phyloP scores from a whole-genome alignment of 2,888 invertebrate genomes.

The Hyposoter didymator region DNA sequence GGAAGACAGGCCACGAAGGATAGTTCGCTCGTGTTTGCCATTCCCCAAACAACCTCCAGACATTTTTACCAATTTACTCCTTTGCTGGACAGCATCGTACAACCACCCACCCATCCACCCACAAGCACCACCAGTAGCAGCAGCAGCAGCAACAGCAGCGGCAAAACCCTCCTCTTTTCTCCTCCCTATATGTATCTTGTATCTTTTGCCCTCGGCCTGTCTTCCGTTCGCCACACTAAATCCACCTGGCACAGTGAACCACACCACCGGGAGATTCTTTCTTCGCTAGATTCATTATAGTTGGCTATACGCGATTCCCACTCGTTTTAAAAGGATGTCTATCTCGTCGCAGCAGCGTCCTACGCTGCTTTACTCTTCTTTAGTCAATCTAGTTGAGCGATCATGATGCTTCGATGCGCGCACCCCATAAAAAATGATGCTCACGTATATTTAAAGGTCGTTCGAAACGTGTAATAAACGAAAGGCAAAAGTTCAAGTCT shows the following conservation, averaged over 20 bases:
- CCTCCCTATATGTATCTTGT: constrained; percentile 27
- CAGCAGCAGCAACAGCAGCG: neutral
- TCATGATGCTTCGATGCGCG: constrained; percentile 30
- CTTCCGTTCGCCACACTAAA: constrained; percentile 48
- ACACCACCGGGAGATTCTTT: constrained; percentile 31
- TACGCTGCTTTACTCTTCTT: neutral
- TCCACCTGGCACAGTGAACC: constrained; percentile 49
- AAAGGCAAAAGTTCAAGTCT: constrained; percentile 4
- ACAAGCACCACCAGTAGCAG: neutral
- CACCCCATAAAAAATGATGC: too few species aligned
- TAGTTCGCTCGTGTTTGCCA: constrained; percentile 74
- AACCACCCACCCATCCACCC: constrained; percentile 26
- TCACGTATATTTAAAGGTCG: neutral
- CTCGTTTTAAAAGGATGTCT: constrained; percentile 26
- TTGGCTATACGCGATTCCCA: constrained; percentile 33
- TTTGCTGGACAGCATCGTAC: constrained; percentile 64
- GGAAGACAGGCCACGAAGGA: constrained; percentile 70
- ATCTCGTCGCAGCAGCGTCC: neutral
- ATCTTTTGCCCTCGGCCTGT: constrained; percentile 45
- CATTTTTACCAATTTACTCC: constrained; percentile 80
- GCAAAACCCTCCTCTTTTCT: constrained; percentile 6
- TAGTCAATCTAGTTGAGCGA: neutral
- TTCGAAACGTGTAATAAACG: neutral
- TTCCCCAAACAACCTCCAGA: constrained; percentile 75
- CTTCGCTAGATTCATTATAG: constrained; percentile 53